These are phyloP conservation scores for Melinopterus prodromus DNA, from an alignment of 2,888 invertebrate species.

Conservation along the genomic window DNA sequence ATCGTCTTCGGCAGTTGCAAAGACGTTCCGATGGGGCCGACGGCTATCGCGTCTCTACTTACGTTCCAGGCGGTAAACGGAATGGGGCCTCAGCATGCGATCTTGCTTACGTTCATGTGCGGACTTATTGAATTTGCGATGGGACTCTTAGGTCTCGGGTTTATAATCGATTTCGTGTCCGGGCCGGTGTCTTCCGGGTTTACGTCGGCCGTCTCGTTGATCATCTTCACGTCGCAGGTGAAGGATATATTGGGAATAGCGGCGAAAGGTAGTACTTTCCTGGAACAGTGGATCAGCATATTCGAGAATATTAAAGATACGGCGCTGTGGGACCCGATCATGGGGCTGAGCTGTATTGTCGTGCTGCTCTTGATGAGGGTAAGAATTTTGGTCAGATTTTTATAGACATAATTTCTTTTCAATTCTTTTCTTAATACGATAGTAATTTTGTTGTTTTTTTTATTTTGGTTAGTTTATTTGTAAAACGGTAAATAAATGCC, in stretches of 20 bases:
- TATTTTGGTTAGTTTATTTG: too few relatives aligned
- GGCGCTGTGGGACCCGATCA: conserved; percentile 75
- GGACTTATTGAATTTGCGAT: conserved; percentile 81
- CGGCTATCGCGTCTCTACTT: conserved; percentile 88
- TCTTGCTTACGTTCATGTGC: conserved; percentile 77
- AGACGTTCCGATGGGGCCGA: conserved; percentile 92
- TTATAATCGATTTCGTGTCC: conserved; percentile 89
- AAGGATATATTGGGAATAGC: conserved; percentile 81
- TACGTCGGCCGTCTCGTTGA: conserved; percentile 88
- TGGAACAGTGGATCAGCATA: conserved; percentile 80
- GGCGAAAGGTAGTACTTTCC: conserved; percentile 77
- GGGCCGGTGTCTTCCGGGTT: conserved; percentile 90
- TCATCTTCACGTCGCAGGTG: conserved; percentile 89
- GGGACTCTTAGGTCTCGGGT: conserved; percentile 84
- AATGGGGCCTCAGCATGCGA: conserved; percentile 72
- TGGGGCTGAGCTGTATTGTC: conserved; percentile 79
- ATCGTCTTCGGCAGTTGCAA: conserved; percentile 91
- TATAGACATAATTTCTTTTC: too few relatives aligned
- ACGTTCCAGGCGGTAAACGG: conserved; percentile 81
- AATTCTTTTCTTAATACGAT: too few relatives aligned
- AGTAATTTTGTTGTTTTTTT: too few relatives aligned
- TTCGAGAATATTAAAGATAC: conserved; percentile 72
- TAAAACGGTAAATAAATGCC: too few relatives aligned
- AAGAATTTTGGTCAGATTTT: conserved; percentile 51
- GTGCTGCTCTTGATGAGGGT: conserved; percentile 81